Evolutionary conservation across 2,113 vertebrate species (phyloP).

Genomic region (Spilogale gracilis): DNA sequence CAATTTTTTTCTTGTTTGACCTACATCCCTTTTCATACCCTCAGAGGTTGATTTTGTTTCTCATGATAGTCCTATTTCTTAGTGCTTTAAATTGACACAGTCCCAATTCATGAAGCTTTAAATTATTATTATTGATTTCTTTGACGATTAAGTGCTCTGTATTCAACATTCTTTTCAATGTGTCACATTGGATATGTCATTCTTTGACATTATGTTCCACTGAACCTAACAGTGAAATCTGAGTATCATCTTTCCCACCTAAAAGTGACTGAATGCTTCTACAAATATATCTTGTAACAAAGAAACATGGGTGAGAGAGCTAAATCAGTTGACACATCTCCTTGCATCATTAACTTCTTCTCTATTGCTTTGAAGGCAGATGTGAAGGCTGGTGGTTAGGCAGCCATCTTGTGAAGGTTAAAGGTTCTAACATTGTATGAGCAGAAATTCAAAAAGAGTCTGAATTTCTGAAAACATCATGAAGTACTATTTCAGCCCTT

Average conservation of each 20-base stretch:
- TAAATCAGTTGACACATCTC: background rate
- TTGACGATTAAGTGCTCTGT: slow-evolving; percentile 40
- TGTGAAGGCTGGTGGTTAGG: background rate
- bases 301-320: background rate
- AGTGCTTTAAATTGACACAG: slow-evolving; percentile 75
- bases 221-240: slow-evolving; percentile 71
- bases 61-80: slow-evolving; percentile 68
- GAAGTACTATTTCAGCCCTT: background rate
- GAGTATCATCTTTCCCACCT: slow-evolving; percentile 57
- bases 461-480: background rate
- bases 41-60: slow-evolving; percentile 66
- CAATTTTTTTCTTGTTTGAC: slow-evolving; percentile 63
- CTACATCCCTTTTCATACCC: slow-evolving; percentile 60
- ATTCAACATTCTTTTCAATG: slow-evolving; percentile 70
- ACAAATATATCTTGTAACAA: slow-evolving; percentile 61
- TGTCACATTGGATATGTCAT: slow-evolving; percentile 74
- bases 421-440: background rate
- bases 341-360: background rate
- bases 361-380: background rate
- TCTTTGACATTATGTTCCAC: slow-evolving; percentile 63
- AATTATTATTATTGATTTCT: slow-evolving; percentile 58
- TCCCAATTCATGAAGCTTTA: slow-evolving; percentile 72
- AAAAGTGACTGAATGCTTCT: slow-evolving; percentile 47
- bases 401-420: background rate
- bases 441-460: background rate